These are phyloP conservation scores for Scrobipalpa costella DNA, from an alignment of 2,888 invertebrate genomes.

Conservation along the genomic window DNA sequence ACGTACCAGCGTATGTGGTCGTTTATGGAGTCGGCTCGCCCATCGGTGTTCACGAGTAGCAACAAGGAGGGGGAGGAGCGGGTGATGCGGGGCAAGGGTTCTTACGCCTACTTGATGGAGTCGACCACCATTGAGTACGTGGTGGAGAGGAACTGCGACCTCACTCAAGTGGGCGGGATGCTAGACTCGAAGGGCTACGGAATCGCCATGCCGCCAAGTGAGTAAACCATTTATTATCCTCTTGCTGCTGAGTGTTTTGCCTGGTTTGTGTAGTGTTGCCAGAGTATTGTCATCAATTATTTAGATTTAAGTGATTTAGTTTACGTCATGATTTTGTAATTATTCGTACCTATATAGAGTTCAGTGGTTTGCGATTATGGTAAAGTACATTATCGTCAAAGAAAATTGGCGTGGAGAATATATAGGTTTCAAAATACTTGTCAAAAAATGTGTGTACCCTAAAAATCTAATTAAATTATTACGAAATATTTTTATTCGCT, in stretches of 20 bases:
- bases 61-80: conserved; percentile 95
- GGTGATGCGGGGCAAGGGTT: conserved; percentile 90
- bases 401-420: no score
- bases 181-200: conserved; percentile 97
- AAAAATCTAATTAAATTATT: no score
- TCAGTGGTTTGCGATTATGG: no score
- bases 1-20: conserved; percentile 98
- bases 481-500: no score
- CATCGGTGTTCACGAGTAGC: conserved; percentile 91
- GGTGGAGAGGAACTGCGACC: conserved; percentile 93
- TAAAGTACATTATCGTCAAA: no score
- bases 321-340: no score
- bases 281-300: background rate
- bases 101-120: conserved; percentile 98
- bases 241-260: conserved; percentile 6
- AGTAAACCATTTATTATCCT: conserved; percentile 47
- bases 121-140: conserved; percentile 98
- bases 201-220: conserved; percentile 96
- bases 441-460: no score
- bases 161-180: conserved; percentile 95
- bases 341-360: no score
- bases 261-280: background rate
- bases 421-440: no score
- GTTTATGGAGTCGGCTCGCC: conserved; percentile 94
- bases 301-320: background rate